phyloP scores from a whole-genome alignment of 2,113 vertebrate species.

The Psittacara wagleri region DNA sequence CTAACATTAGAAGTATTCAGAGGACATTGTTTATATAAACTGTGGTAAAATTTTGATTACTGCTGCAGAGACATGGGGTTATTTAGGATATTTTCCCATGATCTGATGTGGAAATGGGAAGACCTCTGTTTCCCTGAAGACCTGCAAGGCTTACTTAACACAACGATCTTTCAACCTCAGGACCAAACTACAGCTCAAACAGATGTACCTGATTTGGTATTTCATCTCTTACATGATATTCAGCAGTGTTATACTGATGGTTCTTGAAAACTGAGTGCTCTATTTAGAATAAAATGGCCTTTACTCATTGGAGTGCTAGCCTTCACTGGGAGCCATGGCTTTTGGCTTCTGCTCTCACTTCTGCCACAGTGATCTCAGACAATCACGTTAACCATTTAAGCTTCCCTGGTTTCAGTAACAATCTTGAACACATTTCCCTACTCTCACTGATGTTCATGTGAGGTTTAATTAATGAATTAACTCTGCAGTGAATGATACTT shows the following conservation, averaged over 20 bases:
- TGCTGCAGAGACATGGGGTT: not conserved
- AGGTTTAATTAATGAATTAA: not conserved
- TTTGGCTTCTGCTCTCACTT: not conserved
- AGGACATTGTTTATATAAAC: not conserved
- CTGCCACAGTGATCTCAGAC: not conserved
- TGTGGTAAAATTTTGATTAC: not conserved
- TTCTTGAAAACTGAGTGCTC: not conserved
- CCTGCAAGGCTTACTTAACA: not conserved
- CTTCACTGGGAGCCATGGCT: not conserved
- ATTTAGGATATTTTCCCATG: not conserved
- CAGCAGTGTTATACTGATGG: not conserved
- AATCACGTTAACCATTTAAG: not conserved
- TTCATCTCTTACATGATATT: not conserved
- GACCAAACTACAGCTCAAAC: not conserved
- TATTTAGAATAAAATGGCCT: not conserved
- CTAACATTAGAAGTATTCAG: not conserved
- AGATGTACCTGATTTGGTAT: not conserved
- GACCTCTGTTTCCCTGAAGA: not conserved
- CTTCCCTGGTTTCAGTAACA: not conserved
- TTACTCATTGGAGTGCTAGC: not conserved
- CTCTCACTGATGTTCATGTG: not conserved
- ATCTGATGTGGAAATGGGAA: not conserved
- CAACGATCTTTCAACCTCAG: not conserved
- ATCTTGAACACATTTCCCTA: not conserved
- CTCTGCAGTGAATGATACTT: not conserved